Evolutionary conservation across 1,140 invertebrate genomes (phyloP), one percentile per base, ranked within the genome.

Genomic region (Mactra quadrangularis): DNA sequence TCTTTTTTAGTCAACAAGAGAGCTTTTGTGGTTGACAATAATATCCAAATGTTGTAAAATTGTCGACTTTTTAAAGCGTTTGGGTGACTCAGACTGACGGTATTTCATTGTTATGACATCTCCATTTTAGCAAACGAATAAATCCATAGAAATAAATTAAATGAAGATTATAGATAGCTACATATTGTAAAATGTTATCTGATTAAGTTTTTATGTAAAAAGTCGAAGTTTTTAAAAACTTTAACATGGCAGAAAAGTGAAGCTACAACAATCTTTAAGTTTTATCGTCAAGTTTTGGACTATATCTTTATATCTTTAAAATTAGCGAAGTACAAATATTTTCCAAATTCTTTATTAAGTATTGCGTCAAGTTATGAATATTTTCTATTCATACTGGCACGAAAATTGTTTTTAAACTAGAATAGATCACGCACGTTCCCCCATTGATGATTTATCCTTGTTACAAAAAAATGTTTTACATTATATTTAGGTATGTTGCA

Each of bases 71-170:
- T 52, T 9, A 38, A 27, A 25, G 41, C 29, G 38, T 17, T 3
- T 68, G 31, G 41, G 31, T 50, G 64, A 47, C 38, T 68, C 64
- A 68, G 38, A 50, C 4, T 17, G 31, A 27, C 31, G 45, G 27
- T 50, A 68, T 68, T 50, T 68, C 29, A 68, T 50, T 68, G 41
- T 68, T 68, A 68, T 68, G 45, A 68, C 64, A 68, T 47, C 22
- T 66, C 45, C 13, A 68, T 68, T 50, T 50, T 29, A 50, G 6
- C 38, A 41, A 50, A 68, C 9, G 45, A n/a, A 68, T 50, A 50
- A 68, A 68, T 50, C 45, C 45, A 15, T 25, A 31, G 25, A 66
- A 17, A 27, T 41, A n/a, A 0, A 47, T 29, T 29, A 45, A 45
- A 68, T 13, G 6, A 17, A 17, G 41, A 27, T 68, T 66, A 31